These are phyloP conservation scores for Muschampia plurimacula DNA, from an alignment of 2,888 invertebrate genomes.

Conservation along the genomic window DNA sequence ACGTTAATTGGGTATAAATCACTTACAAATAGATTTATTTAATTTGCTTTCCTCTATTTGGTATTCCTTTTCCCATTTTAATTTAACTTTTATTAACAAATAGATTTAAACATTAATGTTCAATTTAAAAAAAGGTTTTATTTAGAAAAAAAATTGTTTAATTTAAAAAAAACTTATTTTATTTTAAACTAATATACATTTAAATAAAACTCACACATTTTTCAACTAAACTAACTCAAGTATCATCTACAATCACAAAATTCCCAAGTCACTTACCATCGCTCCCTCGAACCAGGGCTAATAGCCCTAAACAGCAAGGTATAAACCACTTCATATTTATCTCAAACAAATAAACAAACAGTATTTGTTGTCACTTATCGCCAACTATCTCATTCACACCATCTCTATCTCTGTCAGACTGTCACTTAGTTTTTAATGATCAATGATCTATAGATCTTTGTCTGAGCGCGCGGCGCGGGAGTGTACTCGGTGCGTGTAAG, in stretches of 20 bases:
- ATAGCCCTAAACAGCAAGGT: constrained; percentile 7
- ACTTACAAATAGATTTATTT: too few relatives aligned
- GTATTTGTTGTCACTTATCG: constrained; percentile 19
- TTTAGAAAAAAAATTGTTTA: too few relatives aligned
- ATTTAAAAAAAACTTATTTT: too few relatives aligned
- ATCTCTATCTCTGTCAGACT: constrained; percentile 39
- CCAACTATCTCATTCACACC: constrained; percentile 33
- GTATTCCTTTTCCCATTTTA: too few relatives aligned
- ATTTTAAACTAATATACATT: too few relatives aligned
- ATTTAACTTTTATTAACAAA: too few relatives aligned
- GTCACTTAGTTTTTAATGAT: constrained; percentile 51
- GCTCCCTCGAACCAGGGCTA: constrained; percentile 15
- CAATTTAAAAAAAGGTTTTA: too few relatives aligned
- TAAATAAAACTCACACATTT: too few relatives aligned
- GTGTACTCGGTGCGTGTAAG: constrained; percentile 64
- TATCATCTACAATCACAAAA: neutral
- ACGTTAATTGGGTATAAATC: too few relatives aligned
- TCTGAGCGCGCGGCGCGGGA: constrained; percentile 62
- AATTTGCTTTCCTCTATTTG: too few relatives aligned
- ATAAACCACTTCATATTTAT: constrained; percentile 52
- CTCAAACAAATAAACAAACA: constrained; percentile 46
- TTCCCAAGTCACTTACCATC: constrained; percentile 14
- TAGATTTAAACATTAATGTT: too few relatives aligned
- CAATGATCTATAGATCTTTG: constrained; percentile 64
- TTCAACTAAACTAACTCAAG: too few relatives aligned